Percentiles rank a stretch among this genome's conserved stretches.
phyloP scores from a whole-genome alignment of 2,113 vertebrate species.

The Aegotheles bennettii region DNA sequence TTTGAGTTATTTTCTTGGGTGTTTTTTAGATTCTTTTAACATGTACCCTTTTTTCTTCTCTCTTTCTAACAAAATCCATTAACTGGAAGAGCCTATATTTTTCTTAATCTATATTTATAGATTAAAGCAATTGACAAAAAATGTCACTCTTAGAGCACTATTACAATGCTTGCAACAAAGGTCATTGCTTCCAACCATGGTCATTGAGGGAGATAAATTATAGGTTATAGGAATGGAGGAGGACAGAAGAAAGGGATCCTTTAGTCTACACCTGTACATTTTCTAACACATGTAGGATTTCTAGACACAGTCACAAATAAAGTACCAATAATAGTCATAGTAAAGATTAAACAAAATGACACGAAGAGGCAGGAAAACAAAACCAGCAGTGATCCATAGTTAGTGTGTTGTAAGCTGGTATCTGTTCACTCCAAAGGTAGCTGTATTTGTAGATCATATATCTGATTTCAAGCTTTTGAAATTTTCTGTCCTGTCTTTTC shows the following conservation, averaged over 20 bases:
- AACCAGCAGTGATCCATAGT: neutral
- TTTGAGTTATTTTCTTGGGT: too few relatives aligned
- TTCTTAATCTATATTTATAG: neutral
- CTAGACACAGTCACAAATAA: neutral
- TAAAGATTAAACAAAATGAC: neutral
- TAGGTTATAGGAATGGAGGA: neutral
- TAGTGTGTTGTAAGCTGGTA: neutral
- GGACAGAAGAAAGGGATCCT: neutral
- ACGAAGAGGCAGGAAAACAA: neutral
- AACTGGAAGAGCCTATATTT: neutral
- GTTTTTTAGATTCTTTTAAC: neutral
- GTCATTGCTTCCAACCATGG: neutral
- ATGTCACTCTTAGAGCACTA: neutral
- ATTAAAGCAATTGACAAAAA: neutral
- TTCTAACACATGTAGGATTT: neutral
- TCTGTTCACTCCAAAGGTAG: neutral
- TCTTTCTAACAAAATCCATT: neutral
- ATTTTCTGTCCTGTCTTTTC: neutral
- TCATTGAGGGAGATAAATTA: neutral
- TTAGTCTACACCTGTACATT: neutral
- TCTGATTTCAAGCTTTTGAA: neutral
- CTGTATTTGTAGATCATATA: neutral
- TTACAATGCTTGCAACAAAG: neutral
- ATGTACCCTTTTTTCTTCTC: neutral
- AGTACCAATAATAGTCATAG: neutral